Conservation (phyloP, 30 jellyfish, hydroid and myxozoan species). For the Nemopilema nomurai region DNA sequence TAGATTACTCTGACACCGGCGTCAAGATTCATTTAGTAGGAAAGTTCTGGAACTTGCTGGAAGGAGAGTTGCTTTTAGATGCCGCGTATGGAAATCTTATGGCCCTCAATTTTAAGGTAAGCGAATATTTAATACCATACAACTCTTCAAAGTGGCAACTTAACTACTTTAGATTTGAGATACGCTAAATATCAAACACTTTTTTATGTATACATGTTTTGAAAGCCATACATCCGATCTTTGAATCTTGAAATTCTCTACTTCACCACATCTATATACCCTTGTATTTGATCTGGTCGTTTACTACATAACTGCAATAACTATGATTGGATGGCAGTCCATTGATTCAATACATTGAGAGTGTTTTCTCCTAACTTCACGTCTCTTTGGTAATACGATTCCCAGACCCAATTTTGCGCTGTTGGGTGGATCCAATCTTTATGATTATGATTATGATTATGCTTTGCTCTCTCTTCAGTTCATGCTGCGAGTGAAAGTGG, state of each 20-base stretch:
- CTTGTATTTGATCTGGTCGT: too few species aligned
- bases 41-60: conserved; percentile 50
- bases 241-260: background rate
- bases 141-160: too few species aligned
- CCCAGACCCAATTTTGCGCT: too few species aligned
- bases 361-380: too few species aligned
- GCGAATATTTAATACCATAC: conserved; percentile 15
- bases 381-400: too few species aligned
- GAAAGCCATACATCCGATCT: background rate
- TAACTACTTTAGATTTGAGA: too few species aligned
- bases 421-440: too few species aligned
- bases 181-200: too few species aligned
- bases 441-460: background rate
- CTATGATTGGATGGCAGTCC: too few species aligned
- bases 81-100: conserved; percentile 70
- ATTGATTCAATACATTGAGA: too few species aligned
- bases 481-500: conserved; percentile 23
- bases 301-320: too few species aligned
- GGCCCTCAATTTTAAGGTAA: conserved; percentile 52
- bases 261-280: too few species aligned
- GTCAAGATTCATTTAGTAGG: conserved; percentile 42
- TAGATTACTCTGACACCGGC: conserved; percentile 70
- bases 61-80: conserved; percentile 34
- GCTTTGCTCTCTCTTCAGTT: conserved; percentile 11
- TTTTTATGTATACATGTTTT: background rate